These are phyloP conservation scores for Cheilosia grossa DNA, from an alignment of 2,888 invertebrate species.

Conservation along the genomic window DNA sequence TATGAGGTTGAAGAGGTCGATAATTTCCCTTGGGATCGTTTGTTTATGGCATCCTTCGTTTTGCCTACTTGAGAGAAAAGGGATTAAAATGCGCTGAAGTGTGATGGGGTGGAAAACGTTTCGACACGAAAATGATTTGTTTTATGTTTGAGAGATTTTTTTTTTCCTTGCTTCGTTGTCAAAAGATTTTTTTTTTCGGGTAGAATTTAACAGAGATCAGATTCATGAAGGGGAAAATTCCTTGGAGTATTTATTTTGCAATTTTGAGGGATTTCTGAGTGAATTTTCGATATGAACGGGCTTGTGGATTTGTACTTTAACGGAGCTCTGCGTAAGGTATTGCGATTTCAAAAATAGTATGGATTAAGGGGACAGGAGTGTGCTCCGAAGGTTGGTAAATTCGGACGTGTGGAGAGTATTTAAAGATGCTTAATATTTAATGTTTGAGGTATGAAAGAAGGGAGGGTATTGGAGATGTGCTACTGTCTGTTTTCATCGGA, in stretches of 20 bases:
- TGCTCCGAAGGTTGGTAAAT: too few species aligned
- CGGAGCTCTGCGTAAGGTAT: too few species aligned
- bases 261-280: conserved; percentile 42
- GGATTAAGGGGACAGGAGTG: too few species aligned
- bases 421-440: too few species aligned
- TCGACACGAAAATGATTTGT: conserved; percentile 71
- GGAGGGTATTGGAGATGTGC: too few species aligned
- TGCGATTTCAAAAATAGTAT: too few species aligned
- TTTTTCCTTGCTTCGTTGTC: not conserved
- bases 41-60: conserved; percentile 38
- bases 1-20: conserved; percentile 47
- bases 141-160: conserved; percentile 40
- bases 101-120: conserved; percentile 60
- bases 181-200: not conserved
- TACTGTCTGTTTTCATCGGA: too few species aligned
- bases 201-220: not conserved
- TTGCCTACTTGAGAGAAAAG: conserved; percentile 20
- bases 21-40: conserved; percentile 72
- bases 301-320: not conserved
- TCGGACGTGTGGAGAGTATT: too few species aligned
- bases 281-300: not conserved
- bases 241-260: conserved; percentile 67
- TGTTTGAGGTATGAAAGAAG: too few species aligned
- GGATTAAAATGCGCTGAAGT: conserved; percentile 69
- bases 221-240: conserved; percentile 41